Base-by-base conservation (phyloP, 2,888 invertebrate genomes). In the Germaria angustata region DNA sequence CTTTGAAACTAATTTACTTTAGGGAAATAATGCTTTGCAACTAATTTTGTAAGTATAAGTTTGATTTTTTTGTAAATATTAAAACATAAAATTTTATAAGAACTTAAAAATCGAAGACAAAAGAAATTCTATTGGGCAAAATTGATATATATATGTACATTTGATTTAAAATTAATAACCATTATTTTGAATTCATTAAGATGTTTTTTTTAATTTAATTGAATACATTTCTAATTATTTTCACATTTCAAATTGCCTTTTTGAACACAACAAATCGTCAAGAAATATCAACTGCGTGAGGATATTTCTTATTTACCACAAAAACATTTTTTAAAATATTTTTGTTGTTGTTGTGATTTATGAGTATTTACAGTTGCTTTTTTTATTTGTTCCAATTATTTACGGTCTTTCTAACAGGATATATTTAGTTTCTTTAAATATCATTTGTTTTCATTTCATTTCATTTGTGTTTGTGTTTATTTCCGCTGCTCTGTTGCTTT, bases 311-410 rank as follows among this genome's bases (percentile, higher is more conserved):
- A 15, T 6, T 22, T 28, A 28, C 28, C 44, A 44, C 41, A 44
- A 32, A 49, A 34, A 44, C 2, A 53, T 17, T n/a, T 5, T 22
- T 15, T 28, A 28, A 28, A 36, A 32, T 36, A 9, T 17, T 53
- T 15, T 32, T 28, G n/a, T 32, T 7, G 15, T 41, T 32, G 17
- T 20, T 20, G 2, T 9, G 3, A 49, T 15, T 46, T 34, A 49
- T 20, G 20, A 59, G 24, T 51, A 61, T 39, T 39, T 61, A 61
- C 28, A 51, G 13, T 36, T 39, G 46, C 11, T 17, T 7, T 17
- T 28, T 17, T 20, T 34, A 15, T 61, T 61, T 61, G 32, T 7
- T 17, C 13, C 41, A 41, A 63, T 63, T 63, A 51, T 39, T 73
- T 53, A 22, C 32, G 15, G 11, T 11, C 28, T n/a, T 51, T 72